These are phyloP conservation scores for Brenthis ino DNA, from an alignment of 2,888 invertebrate species.

Conservation along the genomic window DNA sequence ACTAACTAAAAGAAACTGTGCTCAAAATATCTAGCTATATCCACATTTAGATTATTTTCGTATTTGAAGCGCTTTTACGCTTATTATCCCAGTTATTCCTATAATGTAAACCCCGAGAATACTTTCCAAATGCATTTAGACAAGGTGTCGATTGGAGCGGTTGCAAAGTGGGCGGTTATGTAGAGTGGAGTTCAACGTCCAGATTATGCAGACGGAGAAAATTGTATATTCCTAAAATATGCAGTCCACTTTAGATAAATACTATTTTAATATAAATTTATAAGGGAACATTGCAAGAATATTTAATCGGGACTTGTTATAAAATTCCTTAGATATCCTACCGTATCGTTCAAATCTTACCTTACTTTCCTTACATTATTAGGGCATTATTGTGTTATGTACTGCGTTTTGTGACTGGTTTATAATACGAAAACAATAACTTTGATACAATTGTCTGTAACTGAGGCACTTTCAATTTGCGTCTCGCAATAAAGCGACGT, in stretches of 20 bases:
- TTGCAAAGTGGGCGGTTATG: conserved; percentile 20
- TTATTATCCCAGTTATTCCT: background rate
- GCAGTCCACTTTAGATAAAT: conserved; percentile 18
- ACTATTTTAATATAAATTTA: conserved; percentile 8
- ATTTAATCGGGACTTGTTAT: conserved; percentile 13
- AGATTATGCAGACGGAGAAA: conserved; percentile 14
- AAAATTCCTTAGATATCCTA: conserved; percentile 1
- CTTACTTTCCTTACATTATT: background rate
- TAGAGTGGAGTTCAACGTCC: conserved; percentile 10
- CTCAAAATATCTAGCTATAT: conserved; percentile 16
- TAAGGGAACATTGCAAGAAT: conserved; percentile 10
- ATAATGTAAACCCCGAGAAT: background rate
- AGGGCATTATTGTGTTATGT: conserved; percentile 4
- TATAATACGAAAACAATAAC: conserved; percentile 76
- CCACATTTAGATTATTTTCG: background rate
- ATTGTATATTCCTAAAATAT: conserved; percentile 11
- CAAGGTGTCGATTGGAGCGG: conserved; percentile 21
- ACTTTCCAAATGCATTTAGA: conserved; percentile 23
- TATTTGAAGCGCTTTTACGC: background rate
- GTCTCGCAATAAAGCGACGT: conserved; percentile 64
- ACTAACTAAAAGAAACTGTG: conserved; percentile 15
- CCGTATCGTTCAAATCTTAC: background rate
- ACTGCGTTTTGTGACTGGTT: conserved; percentile 44
- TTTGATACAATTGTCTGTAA: conserved; percentile 60
- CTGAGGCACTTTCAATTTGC: conserved; percentile 72